These are phyloP conservation scores for cattle (Bos taurus) DNA, from an alignment of 2,113 vertebrate species.

Conservation along the genomic window ARS-UCD2.0 NC_037328.1:37632501-37633000, in stretches of 20 bases:
- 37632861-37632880: neutral
- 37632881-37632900: neutral
- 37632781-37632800: neutral
- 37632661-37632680: neutral
- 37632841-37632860: neutral
- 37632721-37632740: neutral
- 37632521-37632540: neutral
- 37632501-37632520: neutral
- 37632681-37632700: neutral
- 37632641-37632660: neutral
- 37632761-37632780: neutral
- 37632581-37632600: neutral
- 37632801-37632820: neutral
- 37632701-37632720: neutral
- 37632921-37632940: neutral
- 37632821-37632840: neutral
- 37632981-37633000: neutral
- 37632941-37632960: neutral
- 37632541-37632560: neutral
- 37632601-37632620: neutral
- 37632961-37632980: neutral
- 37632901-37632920: neutral
- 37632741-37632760: rapidly evolving
- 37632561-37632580: neutral
- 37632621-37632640: neutral